Evolutionary conservation across 2,797 vertebrate genomes (phyloP).

Genomic region (Sphaeramia orbicularis): DNA sequence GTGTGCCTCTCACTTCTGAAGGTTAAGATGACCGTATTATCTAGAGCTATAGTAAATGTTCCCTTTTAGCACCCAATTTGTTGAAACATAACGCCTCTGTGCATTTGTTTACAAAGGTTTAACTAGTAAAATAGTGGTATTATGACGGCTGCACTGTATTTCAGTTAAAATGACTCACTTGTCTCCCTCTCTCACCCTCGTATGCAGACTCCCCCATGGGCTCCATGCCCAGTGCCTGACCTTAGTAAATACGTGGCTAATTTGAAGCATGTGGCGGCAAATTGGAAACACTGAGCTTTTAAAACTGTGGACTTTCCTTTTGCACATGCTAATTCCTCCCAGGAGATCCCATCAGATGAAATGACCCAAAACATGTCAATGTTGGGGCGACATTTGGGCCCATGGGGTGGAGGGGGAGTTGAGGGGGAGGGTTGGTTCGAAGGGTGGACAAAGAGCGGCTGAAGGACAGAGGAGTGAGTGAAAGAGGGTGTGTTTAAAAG

Average conservation of each 20-base stretch:
- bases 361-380: slow-evolving; percentile 82
- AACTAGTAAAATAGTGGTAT: slow-evolving; percentile 37
- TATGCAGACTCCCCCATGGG: slow-evolving; percentile 79
- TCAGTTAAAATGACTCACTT: slow-evolving; percentile 53
- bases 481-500: slow-evolving; percentile 50
- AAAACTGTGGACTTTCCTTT: slow-evolving; percentile 91
- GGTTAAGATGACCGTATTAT: slow-evolving; percentile 27
- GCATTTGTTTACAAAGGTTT: slow-evolving; percentile 43
- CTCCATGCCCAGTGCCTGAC: slow-evolving; percentile 88
- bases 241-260: slow-evolving; percentile 93
- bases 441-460: slow-evolving; percentile 49
- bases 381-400: slow-evolving; percentile 65
- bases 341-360: slow-evolving; percentile 86
- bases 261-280: slow-evolving; percentile 93
- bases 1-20: slow-evolving; percentile 19
- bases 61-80: slow-evolving; percentile 16
- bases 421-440: slow-evolving; percentile 9
- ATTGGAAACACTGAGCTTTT: slow-evolving; percentile 92
- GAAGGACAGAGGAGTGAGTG: slow-evolving; percentile 49
- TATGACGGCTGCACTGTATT: slow-evolving; percentile 38
- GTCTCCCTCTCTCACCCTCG: slow-evolving; percentile 35
- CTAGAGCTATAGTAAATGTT: slow-evolving; percentile 15
- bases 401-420: slow-evolving; percentile 22
- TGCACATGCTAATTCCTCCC: slow-evolving; percentile 91
- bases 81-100: slow-evolving; percentile 45